phyloP scores from a whole-genome alignment of 2,888 invertebrate genomes.

The Ormyrus labotus region DNA sequence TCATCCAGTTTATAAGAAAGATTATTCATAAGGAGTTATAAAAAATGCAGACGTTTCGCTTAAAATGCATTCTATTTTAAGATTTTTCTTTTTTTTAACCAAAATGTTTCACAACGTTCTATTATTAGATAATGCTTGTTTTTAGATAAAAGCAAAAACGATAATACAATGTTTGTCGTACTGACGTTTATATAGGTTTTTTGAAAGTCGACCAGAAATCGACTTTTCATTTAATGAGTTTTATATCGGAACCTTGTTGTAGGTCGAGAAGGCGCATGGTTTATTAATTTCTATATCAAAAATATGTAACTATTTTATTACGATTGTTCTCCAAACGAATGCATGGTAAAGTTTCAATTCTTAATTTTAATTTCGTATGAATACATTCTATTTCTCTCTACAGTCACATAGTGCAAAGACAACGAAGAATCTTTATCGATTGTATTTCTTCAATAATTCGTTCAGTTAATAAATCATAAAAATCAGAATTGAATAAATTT shows the following conservation, averaged over 20 bases:
- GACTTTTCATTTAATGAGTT: conserved; percentile 39
- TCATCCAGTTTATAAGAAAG: background rate
- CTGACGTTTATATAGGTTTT: conserved; percentile 42
- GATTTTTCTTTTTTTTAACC: conserved; percentile 42
- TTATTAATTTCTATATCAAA: conserved; percentile 57
- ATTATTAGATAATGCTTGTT: conserved; percentile 53
- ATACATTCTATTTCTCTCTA: conserved; percentile 40
- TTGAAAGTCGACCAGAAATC: conserved; percentile 36
- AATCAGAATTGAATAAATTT: conserved; percentile 15
- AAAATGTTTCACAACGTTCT: conserved; percentile 52
- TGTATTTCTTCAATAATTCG: conserved; percentile 25
- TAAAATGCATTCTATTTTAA: conserved; percentile 51
- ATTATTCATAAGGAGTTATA: conserved; percentile 19
- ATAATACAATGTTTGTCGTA: conserved; percentile 46
- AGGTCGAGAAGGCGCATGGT: conserved; percentile 56
- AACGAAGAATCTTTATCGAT: conserved; percentile 41
- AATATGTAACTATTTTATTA: conserved; percentile 53
- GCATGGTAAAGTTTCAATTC: conserved; percentile 40
- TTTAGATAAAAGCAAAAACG: conserved; percentile 48
- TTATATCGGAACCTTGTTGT: conserved; percentile 45
- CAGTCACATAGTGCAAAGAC: conserved; percentile 37
- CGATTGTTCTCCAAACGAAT: conserved; percentile 51
- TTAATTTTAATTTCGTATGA: conserved; percentile 34
- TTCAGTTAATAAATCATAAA: background rate
- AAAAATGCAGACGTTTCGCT: conserved; percentile 37